Evolutionary conservation across 1,140 invertebrate species (phyloP), one percentile per base, ranked within the genome.

Genomic region (Lepidotrigona ventralis): DNA sequence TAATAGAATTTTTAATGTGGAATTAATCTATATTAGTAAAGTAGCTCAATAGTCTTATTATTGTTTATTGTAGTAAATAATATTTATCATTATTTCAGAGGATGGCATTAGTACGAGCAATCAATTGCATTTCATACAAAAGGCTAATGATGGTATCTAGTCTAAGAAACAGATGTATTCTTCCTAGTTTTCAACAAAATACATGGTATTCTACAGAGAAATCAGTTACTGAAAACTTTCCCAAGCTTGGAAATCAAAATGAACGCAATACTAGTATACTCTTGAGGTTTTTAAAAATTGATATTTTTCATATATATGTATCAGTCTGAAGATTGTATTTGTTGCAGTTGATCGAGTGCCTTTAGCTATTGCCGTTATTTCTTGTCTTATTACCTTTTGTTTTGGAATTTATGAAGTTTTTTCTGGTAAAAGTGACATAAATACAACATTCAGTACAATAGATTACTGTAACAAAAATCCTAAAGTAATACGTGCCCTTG

Each of bases 321-420:
- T 23, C 15, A 56, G 1, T 26, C 56, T 79, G 51, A 79, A 66
- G 53, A n/a, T 79, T 60, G 14, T 75, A 86, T 87, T 78, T 79
- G 71, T 92, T 92, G 77, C 78, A 95, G 97, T 98, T 4, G 39
- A 46, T 46, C 39, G 39, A 46, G 39, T 46, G 8, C 39, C 39
- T 8, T 46, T 46, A 0, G 6, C 6, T 46, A 0, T 46, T 46
- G 39, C 39, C 6, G 6, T 8, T 46, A 46, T 71, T 92, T 96
- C 5, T 96, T 99, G 92, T 96, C 98, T 89, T 98, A 97, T 92
- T 95, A 46, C 39, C 6, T 0, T 46, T 46, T 96, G 63, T 95
- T 98, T 84, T 97, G 39, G 39, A 46, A 0, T 98, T 88, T 95
- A 95, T 79, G 98, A 99, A 93, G 93, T 99, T 33, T 98, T 98